Evolutionary conservation across 2,797 vertebrate genomes (phyloP).

Genomic region (Pachyuromys duprasi): DNA sequence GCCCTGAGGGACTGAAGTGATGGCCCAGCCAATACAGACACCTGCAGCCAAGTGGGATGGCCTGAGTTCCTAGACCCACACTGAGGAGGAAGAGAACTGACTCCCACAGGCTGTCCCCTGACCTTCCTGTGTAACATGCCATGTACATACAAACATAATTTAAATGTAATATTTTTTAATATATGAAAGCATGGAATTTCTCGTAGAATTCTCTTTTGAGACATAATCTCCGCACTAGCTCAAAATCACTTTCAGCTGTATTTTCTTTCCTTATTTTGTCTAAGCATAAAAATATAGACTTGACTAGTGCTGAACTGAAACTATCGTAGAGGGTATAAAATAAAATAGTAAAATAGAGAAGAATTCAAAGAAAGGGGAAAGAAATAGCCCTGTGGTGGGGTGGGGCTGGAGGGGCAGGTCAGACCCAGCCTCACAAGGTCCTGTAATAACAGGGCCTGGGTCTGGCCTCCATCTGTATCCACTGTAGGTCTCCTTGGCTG

Average conservation of each 20-base stretch:
- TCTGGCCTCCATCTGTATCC: accelerated
- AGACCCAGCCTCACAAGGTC: not conserved
- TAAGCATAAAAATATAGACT: not conserved
- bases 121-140: too few species aligned
- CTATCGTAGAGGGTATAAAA: not conserved
- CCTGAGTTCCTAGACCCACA: not conserved
- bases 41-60: not conserved
- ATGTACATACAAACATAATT: not conserved
- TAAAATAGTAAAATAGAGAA: not conserved
- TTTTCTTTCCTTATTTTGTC: not conserved
- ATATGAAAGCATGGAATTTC: not conserved
- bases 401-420: accelerated
- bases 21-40: not conserved
- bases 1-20: not conserved
- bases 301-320: not conserved
- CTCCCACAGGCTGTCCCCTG: not conserved
- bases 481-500: not conserved
- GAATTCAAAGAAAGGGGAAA: not conserved
- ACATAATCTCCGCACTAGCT: not conserved
- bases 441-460: not conserved
- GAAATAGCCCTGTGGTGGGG: not conserved
- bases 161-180: not conserved
- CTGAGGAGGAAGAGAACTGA: not conserved
- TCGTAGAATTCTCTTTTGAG: not conserved
- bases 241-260: not conserved